Evolutionary conservation across 2,797 vertebrate species (phyloP), one percentile per base, ranked within the genome.

Genomic region (Cyclopterus lumpus): DNA sequence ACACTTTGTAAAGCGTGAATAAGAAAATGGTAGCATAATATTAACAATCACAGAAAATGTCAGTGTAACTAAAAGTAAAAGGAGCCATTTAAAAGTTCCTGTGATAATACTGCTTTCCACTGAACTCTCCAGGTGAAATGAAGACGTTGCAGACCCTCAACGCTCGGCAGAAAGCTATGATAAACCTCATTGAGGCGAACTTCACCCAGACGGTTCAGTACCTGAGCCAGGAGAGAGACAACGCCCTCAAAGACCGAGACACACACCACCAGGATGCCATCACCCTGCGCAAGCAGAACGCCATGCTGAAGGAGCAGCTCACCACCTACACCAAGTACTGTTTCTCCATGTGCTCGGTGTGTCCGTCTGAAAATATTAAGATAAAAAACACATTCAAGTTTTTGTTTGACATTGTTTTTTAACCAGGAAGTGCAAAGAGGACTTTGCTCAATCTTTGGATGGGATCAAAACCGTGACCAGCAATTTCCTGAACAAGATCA

Each of bases 341-440:
- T 26, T 6, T 12, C 26, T 62, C 32, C 16, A 10, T 59, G 20
- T 30, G 62, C 11, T 49, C 5, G 2, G 9, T 2, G 15, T 1
- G 12, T 24, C 2, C 2, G 15, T 8, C 36, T 24, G 1, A n/a
- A 73, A 44, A 51, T 15, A 3, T 65, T 0, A 9, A 1, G 1
- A 71, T n/a, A n/a, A n/a, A 1, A 2, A 49, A 38, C 8, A 20
- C 1, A 38, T 34, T 48, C 1, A 63, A 20, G 0, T 3, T 0
- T 61, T 46, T 32, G 0, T 0, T 58, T 55, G 1, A 14, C 24
- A 6, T 28, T 28, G 12, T 40, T 7, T n/a, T 53, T 36, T 64
- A 10, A 51, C 3, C 66, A 94, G 70, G 85, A 95, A 93, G 63
- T 95, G 94, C 82, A 94, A 95, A 79, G 86, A 93, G 44, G 94